phyloP scores from a whole-genome alignment of 2,888 invertebrate species.

The Pristionchus maxplancki region DNA sequence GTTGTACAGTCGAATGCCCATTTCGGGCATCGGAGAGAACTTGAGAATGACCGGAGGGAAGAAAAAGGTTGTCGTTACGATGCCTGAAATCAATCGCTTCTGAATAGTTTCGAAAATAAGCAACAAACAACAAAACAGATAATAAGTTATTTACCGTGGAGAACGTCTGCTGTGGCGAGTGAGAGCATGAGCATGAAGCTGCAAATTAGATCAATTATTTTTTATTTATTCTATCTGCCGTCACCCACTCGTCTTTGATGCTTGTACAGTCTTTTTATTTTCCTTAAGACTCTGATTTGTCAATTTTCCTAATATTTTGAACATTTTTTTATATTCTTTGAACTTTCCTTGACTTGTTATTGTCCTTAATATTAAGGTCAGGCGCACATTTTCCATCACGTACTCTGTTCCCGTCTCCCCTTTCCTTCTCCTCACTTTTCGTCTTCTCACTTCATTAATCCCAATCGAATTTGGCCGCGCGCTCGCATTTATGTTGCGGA shows the following conservation, averaged over 20 bases:
- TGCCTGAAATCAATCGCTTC: not conserved
- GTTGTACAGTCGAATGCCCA: slow-evolving; percentile 74
- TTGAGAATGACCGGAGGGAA: slow-evolving; percentile 75
- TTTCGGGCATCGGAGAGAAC: slow-evolving; percentile 59
- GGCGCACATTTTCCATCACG: not conserved
- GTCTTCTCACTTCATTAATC: slow-evolving; percentile 7
- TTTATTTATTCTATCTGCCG: not conserved
- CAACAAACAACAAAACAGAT: not conserved
- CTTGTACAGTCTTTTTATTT: not conserved
- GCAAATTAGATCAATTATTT: slow-evolving; percentile 53
- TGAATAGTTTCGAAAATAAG: not conserved
- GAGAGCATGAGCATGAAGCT: slow-evolving; percentile 76
- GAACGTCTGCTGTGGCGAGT: slow-evolving; percentile 75
- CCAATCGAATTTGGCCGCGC: slow-evolving; percentile 31
- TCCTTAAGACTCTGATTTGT: too few relatives aligned
- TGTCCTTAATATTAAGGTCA: slow-evolving; percentile 1
- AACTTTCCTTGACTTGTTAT: not conserved
- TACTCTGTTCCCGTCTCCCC: not conserved
- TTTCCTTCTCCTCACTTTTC: not conserved
- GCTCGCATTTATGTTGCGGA: not conserved
- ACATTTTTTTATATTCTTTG: too few relatives aligned
- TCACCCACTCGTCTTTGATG: not conserved
- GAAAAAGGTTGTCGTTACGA: slow-evolving; percentile 75
- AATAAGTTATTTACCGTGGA: slow-evolving; percentile 66
- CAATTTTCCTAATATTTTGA: too few relatives aligned